Base-by-base conservation (phyloP, 2,797 vertebrate species). In the Sebastes hubbsi region DNA sequence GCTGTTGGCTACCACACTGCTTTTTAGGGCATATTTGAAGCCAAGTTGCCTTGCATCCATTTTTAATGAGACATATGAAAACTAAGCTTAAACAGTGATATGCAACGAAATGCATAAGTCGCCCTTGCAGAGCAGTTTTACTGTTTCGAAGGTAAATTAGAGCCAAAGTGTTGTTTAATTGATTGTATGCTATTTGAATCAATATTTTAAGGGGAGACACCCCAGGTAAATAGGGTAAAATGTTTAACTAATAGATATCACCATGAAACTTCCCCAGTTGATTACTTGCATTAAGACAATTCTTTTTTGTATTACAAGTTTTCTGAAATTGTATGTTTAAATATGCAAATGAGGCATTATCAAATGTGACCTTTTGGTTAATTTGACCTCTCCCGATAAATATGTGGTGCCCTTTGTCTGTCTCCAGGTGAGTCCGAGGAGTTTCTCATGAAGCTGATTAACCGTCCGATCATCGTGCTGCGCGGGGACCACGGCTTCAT, bases 391-490 rank as follows among this genome's bases (percentile, higher is more conserved):
- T 52, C 20, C 8, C 4, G 14, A 8, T 52, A 12, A 62, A 42
- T n/a, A 4, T 4, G 11, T 2, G 1, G 5, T 6, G 2, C n/a
- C 18, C 24, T 8, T 3, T 72, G 34, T 38, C 38, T 30, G 18
- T 2, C 62, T 1, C 0, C 86, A 99, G 98, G 97, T 0, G 97
- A 99, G 90, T 95, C 96, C 0, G 98, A 99, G 91, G 95, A 97
- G 82, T 99, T 99, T 4, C 92, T 99, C 91, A 99, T 99, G 98
- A 99, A 99, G 94, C 96, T 99, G 83, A 99, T 99, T 77, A 99
- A 99, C 94, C 95, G 98, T 6, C 98, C 98, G 1, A 97, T 99
- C 91, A 98, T 99, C 0, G 98, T 99, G 72, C 95, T 99, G 82
- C 97, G 98, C 0, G 98, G 98, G 0, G 98, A 99, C 71, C 98